A percentile compares a stretch with the other conserved stretches of the same genome.
phyloP scores from a whole-genome alignment of 1,140 invertebrate genomes.

The Drosophila pseudoobscura region DNA sequence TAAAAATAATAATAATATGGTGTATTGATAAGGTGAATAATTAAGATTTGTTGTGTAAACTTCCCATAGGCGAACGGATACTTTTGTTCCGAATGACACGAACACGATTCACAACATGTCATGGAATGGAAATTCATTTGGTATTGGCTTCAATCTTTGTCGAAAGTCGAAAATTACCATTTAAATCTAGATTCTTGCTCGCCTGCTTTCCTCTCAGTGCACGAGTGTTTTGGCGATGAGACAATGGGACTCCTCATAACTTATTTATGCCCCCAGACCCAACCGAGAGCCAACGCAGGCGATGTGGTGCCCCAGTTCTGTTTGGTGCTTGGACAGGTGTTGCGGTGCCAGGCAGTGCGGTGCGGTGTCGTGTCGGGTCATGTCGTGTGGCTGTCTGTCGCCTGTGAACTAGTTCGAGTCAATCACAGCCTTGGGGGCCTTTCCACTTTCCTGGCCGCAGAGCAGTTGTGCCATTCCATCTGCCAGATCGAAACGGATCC shows the following conservation, averaged over 20 bases:
- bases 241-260: constrained; percentile 52
- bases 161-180: too few relatives aligned
- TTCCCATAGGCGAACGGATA: too few relatives aligned
- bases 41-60: too few relatives aligned
- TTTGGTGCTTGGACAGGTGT: constrained; percentile 34
- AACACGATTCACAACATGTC: too few relatives aligned
- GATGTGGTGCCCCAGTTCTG: constrained; percentile 33
- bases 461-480: constrained; percentile 23
- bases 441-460: constrained; percentile 46
- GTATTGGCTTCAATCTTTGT: too few relatives aligned
- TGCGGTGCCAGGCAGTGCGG: background rate
- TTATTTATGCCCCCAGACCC: constrained; percentile 28
- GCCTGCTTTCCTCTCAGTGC: too few relatives aligned
- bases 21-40: too few relatives aligned
- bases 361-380: background rate
- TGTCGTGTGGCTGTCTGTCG: constrained; percentile 29
- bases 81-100: too few relatives aligned
- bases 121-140: too few relatives aligned
- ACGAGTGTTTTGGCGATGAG: constrained; percentile 30
- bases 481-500: background rate
- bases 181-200: too few relatives aligned
- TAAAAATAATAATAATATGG: too few relatives aligned
- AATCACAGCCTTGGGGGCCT: constrained; percentile 56
- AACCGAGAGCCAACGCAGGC: constrained; percentile 10
- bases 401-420: constrained; percentile 75